Evolutionary conservation across 2,113 vertebrate species (phyloP), one percentile per base, ranked within the genome.

Genomic region (Cavia aperea): DNA sequence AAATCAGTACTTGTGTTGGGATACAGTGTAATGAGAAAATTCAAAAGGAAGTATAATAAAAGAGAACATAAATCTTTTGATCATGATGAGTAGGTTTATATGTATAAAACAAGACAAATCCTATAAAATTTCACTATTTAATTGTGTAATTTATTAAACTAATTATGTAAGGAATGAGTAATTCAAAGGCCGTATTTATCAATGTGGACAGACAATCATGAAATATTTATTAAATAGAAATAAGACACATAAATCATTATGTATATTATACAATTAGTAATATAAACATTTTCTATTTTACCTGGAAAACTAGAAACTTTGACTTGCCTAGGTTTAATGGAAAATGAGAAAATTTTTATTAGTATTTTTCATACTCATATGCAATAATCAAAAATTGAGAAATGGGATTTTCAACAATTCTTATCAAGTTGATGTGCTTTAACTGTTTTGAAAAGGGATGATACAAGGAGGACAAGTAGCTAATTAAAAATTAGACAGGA

Each of bases 181-280:
- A 78, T 88, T 78, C 65, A 29, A 51, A 31, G 14, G 7, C 33
- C 24, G 49, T 33, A 75, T 29, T 51, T 39, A 91, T 26, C 46
- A 10, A 18, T 73, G 13, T 75, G 68, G 21, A 84, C 14, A 75
- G 10, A 51, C 84, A 54, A 51, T 75, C 33, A 77, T 54, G 15
- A 84, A 73, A 16, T 39, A 51, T 60, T 83, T 31, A 62, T 63
- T 75, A 75, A 91, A 31, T 63, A 54, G 43, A 84, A 84, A 65
- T 63, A 63, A 54, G 5, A 13, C 2, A 63, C 9, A 73, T 72
- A 62, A 63, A 58, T 29, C 12, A 63, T 51, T 29, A 39, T n/a
- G 31, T 49, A 54, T 4, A 29, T 2, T 31, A 75, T 31, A 54
- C 21, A 89, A 54, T 39, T 84, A 62, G 24, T 39, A 75, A 75